Base-by-base conservation (phyloP, 2,797 vertebrate species). In the Channallabes apus region DNA sequence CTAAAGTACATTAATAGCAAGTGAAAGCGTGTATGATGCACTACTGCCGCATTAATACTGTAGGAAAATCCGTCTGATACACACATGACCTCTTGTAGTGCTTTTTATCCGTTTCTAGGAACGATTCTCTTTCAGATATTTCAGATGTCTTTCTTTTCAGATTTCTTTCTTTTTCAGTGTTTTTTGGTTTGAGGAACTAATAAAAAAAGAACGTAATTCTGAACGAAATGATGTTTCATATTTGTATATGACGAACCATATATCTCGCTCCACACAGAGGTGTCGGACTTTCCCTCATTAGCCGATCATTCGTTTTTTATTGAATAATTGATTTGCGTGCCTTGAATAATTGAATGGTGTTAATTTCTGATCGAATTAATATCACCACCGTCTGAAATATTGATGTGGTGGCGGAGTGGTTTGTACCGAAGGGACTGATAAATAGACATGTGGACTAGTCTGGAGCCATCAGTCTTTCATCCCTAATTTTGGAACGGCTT, bases 331-430 rank as follows among this genome's bases (percentile, higher is more conserved):
- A 95, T 94, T 88, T 91, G 79, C 62, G 27, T 59, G 22, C 86
- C 90, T 90, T 95, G 86, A 94, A 95, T 95, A 93, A 95, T 94
- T 94, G 91, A 93, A 87, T 90, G 82, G 91, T 91, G 93, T 94
- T 94, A 94, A 94, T 94, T 94, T 93, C 91, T 93, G 92, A 95
- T 95, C 94, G 92, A 92, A 94, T 95, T 94, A 95, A 95, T 95
- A 94, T 95, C 93, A 94, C 93, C 90, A 92, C 91, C 90, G 64
- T 38, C 82, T 95, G 76, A 95, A 95, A 95, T 94, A 95, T 94
- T 93, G 87, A 94, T 86, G 83, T 68, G 29, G 67, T 51, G 83
- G 93, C 90, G 56, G 78, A 56, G 73, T 85, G 91, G 92, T 92
- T 92, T 88, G 88, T 93, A 92, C 90, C 65, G 82, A 92, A 92